These are phyloP conservation scores for Clitarchus hookeri DNA, from an alignment of 2,888 invertebrate species.

Conservation along the genomic window DNA sequence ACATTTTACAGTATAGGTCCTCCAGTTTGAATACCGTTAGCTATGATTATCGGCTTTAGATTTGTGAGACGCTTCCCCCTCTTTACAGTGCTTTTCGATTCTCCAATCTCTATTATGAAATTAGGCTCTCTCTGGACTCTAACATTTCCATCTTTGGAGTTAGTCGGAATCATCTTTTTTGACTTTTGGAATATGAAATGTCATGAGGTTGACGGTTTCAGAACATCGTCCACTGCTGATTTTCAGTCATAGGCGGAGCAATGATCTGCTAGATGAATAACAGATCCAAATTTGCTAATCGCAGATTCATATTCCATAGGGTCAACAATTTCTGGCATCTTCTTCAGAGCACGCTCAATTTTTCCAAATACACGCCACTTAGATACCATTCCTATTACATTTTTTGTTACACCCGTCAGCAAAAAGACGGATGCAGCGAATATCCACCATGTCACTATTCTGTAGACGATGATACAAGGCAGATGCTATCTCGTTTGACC, in stretches of 20 bases:
- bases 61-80: background rate
- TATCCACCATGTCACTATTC: conserved; percentile 3
- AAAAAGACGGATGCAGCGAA: conserved; percentile 3
- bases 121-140: background rate
- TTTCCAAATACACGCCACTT: conserved; percentile 11
- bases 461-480: too few species aligned
- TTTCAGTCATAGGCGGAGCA: background rate
- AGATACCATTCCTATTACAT: background rate
- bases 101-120: background rate
- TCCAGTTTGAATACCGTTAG: background rate
- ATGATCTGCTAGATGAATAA: background rate
- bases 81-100: too few species aligned
- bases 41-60: background rate
- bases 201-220: background rate
- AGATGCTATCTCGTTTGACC: too few species aligned
- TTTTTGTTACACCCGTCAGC: conserved; percentile 20
- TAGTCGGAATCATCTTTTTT: background rate
- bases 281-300: background rate
- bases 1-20: background rate
- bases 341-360: background rate
- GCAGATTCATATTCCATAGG: background rate
- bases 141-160: background rate
- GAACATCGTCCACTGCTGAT: background rate
- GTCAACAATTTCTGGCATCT: background rate
- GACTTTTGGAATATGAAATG: background rate